Percentiles rank a stretch among this genome's conserved stretches.
Evolutionary conservation across 2,888 invertebrate species (phyloP).

Genomic region (Drosophila pseudotalamancana): DNA sequence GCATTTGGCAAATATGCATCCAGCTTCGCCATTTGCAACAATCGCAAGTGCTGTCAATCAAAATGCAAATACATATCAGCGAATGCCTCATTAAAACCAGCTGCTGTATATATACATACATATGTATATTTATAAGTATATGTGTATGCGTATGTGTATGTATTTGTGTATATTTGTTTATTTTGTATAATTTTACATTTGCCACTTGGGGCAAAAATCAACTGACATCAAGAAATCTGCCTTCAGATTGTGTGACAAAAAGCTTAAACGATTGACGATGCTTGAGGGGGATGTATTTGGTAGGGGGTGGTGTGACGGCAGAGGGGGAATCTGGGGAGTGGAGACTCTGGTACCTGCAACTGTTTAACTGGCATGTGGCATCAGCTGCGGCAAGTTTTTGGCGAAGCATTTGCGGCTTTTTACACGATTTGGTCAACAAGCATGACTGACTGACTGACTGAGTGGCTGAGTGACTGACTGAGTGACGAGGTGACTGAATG

Average conservation of each 20-base stretch:
- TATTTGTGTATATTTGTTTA: not conserved
- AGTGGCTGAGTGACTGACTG: constrained; percentile 37
- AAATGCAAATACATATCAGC: constrained; percentile 67
- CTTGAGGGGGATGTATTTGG: not conserved
- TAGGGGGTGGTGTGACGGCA: not conserved
- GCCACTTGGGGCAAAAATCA: constrained; percentile 36
- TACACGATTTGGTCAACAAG: constrained; percentile 77
- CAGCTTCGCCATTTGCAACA: constrained; percentile 62
- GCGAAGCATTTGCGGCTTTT: constrained; percentile 55
- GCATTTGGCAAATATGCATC: constrained; percentile 66
- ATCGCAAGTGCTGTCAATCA: constrained; percentile 74
- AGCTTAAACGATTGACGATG: constrained; percentile 19
- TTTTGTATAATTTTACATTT: constrained; percentile 70
- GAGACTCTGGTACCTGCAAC: constrained; percentile 47
- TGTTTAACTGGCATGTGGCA: constrained; percentile 48
- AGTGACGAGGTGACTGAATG: constrained; percentile 1
- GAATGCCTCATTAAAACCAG: constrained; percentile 70
- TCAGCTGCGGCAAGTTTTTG: constrained; percentile 41
- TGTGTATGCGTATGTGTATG: no score
- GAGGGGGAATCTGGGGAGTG: not conserved
- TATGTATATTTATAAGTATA: not conserved
- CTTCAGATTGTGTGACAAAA: constrained; percentile 47
- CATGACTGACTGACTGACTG: constrained; percentile 48
- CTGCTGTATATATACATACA: not conserved
- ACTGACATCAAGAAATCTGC: constrained; percentile 36